Evolutionary conservation across 2,797 vertebrate genomes (phyloP).

Genomic region (Lagorchestes hirsutus): DNA sequence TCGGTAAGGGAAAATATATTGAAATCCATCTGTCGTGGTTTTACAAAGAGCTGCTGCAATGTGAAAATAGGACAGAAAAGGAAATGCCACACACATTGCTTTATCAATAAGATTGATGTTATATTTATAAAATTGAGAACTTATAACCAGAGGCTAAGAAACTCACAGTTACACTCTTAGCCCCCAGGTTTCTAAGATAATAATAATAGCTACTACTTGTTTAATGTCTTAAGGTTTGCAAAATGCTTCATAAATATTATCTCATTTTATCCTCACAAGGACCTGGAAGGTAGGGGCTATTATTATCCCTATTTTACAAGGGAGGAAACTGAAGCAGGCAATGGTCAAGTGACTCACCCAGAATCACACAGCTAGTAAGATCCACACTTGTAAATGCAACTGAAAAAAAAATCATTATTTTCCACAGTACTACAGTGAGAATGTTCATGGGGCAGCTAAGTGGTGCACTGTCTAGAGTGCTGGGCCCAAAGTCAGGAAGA

Average conservation of each 20-base stretch:
- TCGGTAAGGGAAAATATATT: not conserved
- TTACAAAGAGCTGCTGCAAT: constrained; percentile 15
- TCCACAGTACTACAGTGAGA: too few species aligned
- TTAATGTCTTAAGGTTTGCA: not conserved
- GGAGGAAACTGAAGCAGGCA: too few species aligned
- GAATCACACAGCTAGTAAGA: too few species aligned
- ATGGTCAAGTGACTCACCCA: too few species aligned
- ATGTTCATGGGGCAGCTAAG: not conserved
- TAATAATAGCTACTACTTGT: not conserved
- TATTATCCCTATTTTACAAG: not conserved
- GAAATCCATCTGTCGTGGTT: constrained; percentile 40
- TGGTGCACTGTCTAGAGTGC: not conserved
- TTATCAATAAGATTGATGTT: constrained; percentile 43
- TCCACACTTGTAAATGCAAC: too few species aligned
- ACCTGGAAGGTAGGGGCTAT: not conserved
- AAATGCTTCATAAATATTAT: not conserved
- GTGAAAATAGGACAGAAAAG: not conserved
- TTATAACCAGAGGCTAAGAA: constrained; percentile 57
- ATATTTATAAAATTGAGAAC: constrained; percentile 46
- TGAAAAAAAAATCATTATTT: too few species aligned
- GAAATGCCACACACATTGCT: not conserved
- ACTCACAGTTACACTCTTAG: not conserved
- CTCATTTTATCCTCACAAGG: not conserved
- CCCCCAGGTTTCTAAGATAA: not conserved
- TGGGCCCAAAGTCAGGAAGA: not conserved